phyloP scores from a whole-genome alignment of 2,888 invertebrate species.

The Macaria notata region DNA sequence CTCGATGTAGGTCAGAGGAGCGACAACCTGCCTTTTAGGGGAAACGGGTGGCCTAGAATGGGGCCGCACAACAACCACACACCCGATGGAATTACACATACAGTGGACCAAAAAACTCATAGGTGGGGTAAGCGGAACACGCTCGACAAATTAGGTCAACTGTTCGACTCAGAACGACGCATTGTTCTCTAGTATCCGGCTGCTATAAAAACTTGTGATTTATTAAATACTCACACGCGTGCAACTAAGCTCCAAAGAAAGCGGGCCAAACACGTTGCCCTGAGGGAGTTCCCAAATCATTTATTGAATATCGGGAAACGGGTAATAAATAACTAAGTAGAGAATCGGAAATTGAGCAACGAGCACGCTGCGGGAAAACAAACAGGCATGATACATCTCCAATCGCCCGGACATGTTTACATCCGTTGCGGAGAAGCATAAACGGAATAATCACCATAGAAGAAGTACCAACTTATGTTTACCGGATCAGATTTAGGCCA shows the following conservation, averaged over 20 bases:
- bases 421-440: slow-evolving; percentile 24
- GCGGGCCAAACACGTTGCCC: slow-evolving; percentile 4
- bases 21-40: slow-evolving; percentile 52
- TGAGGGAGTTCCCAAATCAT: slow-evolving; percentile 9
- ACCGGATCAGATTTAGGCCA: slow-evolving; percentile 27
- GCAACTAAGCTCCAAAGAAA: too few species aligned
- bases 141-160: slow-evolving; percentile 31
- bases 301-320: slow-evolving; percentile 13
- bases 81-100: slow-evolving; percentile 37
- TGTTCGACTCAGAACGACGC: slow-evolving; percentile 4
- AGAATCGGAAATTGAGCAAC: slow-evolving; percentile 13
- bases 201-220: too few species aligned
- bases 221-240: too few species aligned
- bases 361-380: slow-evolving; percentile 28
- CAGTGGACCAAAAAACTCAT: slow-evolving; percentile 43
- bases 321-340: slow-evolving; percentile 18
- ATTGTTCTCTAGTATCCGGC: background rate
- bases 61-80: slow-evolving; percentile 44
- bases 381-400: slow-evolving; percentile 33
- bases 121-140: slow-evolving; percentile 28
- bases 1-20: slow-evolving; percentile 62
- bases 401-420: slow-evolving; percentile 35
- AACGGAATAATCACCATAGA: slow-evolving; percentile 19
- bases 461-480: slow-evolving; percentile 35
- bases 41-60: slow-evolving; percentile 51